Percentiles rank a stretch among this genome's conserved stretches.
Conservation (phyloP, 1,140 invertebrate species). For the Neocloeon triangulifer region DNA sequence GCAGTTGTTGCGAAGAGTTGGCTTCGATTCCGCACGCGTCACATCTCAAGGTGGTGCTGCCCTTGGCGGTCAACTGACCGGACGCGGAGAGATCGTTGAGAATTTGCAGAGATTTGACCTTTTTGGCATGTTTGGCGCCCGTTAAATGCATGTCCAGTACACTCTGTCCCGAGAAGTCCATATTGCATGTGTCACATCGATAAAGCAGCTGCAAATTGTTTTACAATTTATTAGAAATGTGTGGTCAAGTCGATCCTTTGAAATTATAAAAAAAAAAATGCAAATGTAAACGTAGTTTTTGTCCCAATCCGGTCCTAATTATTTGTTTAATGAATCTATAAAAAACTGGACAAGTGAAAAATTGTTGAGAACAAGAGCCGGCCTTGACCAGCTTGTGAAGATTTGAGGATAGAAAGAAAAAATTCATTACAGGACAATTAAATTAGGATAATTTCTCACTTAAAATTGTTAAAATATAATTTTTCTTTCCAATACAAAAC, state of each 20-base stretch:
- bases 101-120: conserved; percentile 20
- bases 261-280: too few species aligned
- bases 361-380: too few species aligned
- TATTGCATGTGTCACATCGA: conserved; percentile 22
- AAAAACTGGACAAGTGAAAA: too few species aligned
- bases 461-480: too few species aligned
- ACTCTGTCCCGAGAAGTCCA: conserved; percentile 23
- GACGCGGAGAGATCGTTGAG: conserved; percentile 20
- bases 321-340: too few species aligned
- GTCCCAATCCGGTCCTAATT: too few species aligned
- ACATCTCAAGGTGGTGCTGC: conserved; percentile 21
- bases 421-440: too few species aligned
- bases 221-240: neutral
- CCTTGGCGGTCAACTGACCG: conserved; percentile 19
- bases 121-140: conserved; percentile 26
- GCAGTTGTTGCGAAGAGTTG: conserved; percentile 25
- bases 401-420: too few species aligned
- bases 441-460: too few species aligned
- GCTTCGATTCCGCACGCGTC: conserved; percentile 23
- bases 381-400: too few species aligned
- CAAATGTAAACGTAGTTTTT: too few species aligned
- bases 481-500: too few species aligned
- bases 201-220: conserved; percentile 7
- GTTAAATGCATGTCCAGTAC: conserved; percentile 24
- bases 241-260: neutral